Evolutionary conservation across 2,797 vertebrate species (phyloP), one percentile per base, ranked within the genome.

Genomic region (Nasua narica): DNA sequence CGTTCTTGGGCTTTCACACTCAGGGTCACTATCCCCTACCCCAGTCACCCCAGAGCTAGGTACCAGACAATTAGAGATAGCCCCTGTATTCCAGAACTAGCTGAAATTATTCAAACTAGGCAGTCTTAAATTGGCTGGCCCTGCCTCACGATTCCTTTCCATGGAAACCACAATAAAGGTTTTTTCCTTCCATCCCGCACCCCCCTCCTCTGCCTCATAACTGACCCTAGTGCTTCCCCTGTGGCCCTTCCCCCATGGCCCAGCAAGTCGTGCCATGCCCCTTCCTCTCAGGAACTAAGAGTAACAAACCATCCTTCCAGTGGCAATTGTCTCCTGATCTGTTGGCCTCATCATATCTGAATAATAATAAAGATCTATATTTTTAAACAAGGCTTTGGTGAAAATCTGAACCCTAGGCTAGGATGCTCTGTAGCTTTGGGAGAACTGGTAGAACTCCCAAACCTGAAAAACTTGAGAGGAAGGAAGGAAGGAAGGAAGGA

Each of bases 181-280:
- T 58, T 65, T 56, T 70, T 52, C 15, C 9, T 46, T 86, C 8
- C 4, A 40, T 23, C 52, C 48, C 14, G 23, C 5, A 8, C 37
- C 27, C 5, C 27, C 27, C 3, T 25, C 29, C 35, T 67, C 86
- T 78, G 25, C 37, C 29, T 56, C 43, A 37, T 79, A 32, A 12
- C 67, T 12, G 21, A 29, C 25, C 25, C 18, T 29, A 9, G 50
- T 25, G 21, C 43, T 48, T 54, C 54, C 62, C 58, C 1, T 0
- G 25, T 79, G 27, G 74, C 32, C 85, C 50, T 69, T 40, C 40
- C 40, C 3, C 40, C 40, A 40, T n/a, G n/a, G n/a, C n/a, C n/a
- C n/a, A n/a, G 54, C 1, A 4, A 8, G 35, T 7, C 1, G 0
- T 2, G 8, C 29, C 29, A 29, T 16, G 37, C 0, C n/a, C 43